Percentiles rank a stretch among this genome's conserved stretches.
phyloP scores from a whole-genome alignment of 2,113 vertebrate genomes.

The Crotalus viridis region DNA sequence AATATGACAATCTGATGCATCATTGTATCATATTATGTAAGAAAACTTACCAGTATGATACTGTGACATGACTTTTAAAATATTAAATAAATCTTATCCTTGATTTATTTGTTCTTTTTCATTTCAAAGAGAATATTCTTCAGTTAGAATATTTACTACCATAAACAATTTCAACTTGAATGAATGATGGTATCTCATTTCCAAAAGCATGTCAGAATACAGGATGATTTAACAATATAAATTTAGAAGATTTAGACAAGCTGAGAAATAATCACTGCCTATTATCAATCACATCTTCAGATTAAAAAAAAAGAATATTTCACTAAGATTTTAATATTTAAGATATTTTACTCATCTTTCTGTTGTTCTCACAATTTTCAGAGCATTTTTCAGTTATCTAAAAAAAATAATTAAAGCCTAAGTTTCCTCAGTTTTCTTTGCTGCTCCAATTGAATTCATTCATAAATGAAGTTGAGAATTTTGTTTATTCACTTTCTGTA shows the following conservation, averaged over 20 bases:
- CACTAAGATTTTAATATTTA: background rate
- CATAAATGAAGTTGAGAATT: background rate
- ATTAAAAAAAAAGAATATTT: background rate
- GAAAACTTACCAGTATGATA: background rate
- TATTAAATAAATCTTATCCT: background rate
- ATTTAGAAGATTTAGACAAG: background rate
- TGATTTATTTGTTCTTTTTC: background rate
- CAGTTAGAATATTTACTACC: conserved; percentile 24
- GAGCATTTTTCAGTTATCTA: background rate
- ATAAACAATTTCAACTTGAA: background rate
- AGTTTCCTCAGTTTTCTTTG: background rate
- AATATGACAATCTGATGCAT: background rate
- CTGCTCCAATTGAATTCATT: background rate
- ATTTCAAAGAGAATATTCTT: conserved; percentile 23
- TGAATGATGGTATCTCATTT: background rate
- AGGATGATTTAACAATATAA: background rate
- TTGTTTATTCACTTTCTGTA: background rate
- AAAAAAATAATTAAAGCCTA: background rate
- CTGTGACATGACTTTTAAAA: background rate
- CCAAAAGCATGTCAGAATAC: background rate
- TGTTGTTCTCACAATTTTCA: background rate
- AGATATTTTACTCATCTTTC: background rate
- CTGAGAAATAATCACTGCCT: background rate
- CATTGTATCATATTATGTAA: background rate
- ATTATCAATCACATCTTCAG: background rate